Conservation (phyloP, 2,113 vertebrate species). For the Aythya baeri region DNA sequence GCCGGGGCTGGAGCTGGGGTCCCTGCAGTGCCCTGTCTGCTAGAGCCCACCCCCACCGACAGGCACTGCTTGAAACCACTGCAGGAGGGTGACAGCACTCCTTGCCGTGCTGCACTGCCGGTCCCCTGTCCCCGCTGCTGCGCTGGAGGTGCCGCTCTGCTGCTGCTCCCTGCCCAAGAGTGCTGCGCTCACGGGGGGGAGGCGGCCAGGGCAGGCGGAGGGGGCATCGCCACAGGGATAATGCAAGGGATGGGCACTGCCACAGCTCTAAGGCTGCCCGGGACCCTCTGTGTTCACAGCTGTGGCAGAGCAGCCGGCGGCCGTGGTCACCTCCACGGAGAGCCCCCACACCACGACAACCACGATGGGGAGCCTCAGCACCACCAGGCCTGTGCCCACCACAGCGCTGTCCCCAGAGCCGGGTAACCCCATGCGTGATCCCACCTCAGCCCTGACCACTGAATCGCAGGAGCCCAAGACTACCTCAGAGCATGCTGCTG, state of each 20-base stretch:
- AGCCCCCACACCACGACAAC: fast-evolving
- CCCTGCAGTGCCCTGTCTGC: fast-evolving
- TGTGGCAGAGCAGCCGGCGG: fast-evolving
- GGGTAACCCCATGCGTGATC: fast-evolving
- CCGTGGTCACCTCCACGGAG: fast-evolving
- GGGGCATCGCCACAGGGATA: neutral
- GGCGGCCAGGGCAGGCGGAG: neutral
- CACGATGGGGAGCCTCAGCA: neutral
- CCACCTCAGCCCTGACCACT: neutral
- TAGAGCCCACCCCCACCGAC: neutral
- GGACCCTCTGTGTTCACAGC: neutral
- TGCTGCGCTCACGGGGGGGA: fast-evolving
- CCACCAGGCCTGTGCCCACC: fast-evolving
- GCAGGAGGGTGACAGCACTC: neutral
- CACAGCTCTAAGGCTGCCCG: fast-evolving
- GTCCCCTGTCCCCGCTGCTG: fast-evolving
- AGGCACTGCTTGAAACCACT: fast-evolving
- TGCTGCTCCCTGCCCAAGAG: neutral
- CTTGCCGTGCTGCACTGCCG: fast-evolving
- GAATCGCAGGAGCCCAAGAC: fast-evolving
- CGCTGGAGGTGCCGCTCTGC: fast-evolving
- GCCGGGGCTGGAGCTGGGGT: neutral
- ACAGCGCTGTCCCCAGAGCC: fast-evolving
- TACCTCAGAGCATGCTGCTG: neutral
- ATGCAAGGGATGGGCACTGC: fast-evolving